phyloP scores from a whole-genome alignment of 1,140 invertebrate genomes.

The Latrodectus geometricus region DNA sequence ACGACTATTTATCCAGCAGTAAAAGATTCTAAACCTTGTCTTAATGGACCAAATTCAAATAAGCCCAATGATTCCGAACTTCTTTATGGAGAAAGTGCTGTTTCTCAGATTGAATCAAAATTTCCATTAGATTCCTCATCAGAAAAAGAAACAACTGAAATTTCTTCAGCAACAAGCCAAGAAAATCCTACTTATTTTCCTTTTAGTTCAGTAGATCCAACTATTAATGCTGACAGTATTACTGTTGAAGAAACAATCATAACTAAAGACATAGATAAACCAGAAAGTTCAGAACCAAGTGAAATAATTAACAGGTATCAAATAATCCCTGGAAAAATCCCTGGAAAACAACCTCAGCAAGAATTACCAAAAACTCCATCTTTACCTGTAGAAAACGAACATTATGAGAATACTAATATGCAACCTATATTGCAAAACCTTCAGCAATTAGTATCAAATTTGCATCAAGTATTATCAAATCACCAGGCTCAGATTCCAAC shows the following conservation, averaged over 20 bases:
- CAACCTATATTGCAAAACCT: conserved; percentile 53
- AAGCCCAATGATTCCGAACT: not conserved
- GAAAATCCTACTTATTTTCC: too few species aligned
- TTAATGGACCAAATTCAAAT: not conserved
- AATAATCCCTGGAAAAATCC: too few species aligned
- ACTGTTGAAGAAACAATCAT: not conserved
- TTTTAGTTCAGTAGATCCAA: not conserved
- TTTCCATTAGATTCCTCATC: not conserved
- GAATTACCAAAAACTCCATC: not conserved
- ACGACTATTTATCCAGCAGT: not conserved
- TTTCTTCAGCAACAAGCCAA: not conserved
- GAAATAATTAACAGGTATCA: too few species aligned
- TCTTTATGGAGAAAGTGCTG: not conserved
- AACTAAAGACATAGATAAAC: not conserved
- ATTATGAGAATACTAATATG: conserved; percentile 13
- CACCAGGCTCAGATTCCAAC: conserved; percentile 24
- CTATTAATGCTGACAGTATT: not conserved
- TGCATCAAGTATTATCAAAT: conserved; percentile 40
- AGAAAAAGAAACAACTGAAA: not conserved
- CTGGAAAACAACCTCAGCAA: not conserved
- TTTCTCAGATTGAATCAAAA: not conserved
- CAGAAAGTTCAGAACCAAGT: too few species aligned
- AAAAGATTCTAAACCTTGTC: not conserved
- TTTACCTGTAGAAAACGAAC: not conserved
- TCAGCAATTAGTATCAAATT: conserved; percentile 44